A percentile compares a stretch with the other conserved stretches of the same genome.
Evolutionary conservation across 2,113 vertebrate species (phyloP).

Genomic region (Phylloscopus trochilus): DNA sequence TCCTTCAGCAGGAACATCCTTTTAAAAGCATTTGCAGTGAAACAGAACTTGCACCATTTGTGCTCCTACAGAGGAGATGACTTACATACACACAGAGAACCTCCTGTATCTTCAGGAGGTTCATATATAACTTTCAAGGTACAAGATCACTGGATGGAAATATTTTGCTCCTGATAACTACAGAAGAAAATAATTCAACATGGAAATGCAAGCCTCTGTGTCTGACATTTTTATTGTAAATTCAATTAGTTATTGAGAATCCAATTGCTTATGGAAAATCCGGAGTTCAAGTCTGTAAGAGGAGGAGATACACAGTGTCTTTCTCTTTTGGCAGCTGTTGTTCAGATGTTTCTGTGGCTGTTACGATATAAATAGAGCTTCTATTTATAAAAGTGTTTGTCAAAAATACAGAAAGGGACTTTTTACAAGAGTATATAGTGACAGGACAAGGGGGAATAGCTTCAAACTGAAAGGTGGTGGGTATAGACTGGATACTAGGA

Average conservation of each 20-base stretch:
- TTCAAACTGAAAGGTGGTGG: neutral
- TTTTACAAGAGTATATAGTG: neutral
- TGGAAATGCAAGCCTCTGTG: neutral
- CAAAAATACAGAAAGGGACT: neutral
- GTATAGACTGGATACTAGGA: neutral
- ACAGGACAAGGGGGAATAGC: neutral
- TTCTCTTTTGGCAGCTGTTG: neutral
- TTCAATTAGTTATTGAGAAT: neutral
- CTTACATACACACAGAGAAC: neutral
- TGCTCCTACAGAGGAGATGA: neutral
- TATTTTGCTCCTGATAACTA: neutral
- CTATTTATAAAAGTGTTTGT: neutral
- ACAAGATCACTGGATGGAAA: neutral
- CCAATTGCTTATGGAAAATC: neutral
- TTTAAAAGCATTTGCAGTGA: neutral
- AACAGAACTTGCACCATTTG: neutral
- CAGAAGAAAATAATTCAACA: neutral
- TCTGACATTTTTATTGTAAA: neutral
- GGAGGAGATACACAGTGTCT: neutral
- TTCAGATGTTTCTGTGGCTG: neutral
- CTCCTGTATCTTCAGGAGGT: neutral
- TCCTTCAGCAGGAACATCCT: neutral
- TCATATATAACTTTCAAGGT: neutral
- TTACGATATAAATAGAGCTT: neutral
- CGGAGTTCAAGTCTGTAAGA: neutral